Percentiles rank a stretch among this genome's conserved stretches.
These are phyloP conservation scores for Galaxias olidus DNA, from an alignment of 2,797 vertebrate species.

Conservation along the genomic window DNA sequence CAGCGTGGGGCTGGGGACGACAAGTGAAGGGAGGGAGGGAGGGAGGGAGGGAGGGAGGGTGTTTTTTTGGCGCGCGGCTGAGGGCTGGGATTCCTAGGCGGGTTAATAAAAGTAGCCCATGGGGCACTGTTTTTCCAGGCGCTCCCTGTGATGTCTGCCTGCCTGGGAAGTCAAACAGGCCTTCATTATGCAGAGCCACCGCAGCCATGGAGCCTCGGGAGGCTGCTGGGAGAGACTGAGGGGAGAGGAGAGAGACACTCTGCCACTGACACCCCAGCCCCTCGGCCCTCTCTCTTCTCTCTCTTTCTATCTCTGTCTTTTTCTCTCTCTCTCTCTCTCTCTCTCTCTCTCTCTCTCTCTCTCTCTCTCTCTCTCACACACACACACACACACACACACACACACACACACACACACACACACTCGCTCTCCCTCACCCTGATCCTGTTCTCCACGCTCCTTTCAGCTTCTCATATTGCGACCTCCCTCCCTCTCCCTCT, in stretches of 20 bases:
- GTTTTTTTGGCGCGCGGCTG: conserved; percentile 56
- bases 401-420: conserved; percentile 29
- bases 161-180: conserved; percentile 73
- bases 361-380: conserved; percentile 21
- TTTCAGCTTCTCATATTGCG: no score
- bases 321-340: conserved; percentile 39
- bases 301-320: conserved; percentile 52
- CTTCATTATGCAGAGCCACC: conserved; percentile 69
- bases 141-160: conserved; percentile 73
- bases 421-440: conserved; percentile 38
- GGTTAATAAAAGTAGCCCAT: conserved; percentile 73
- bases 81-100: conserved; percentile 69
- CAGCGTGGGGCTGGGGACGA: conserved; percentile 42
- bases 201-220: conserved; percentile 64
- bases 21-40: no score
- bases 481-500: not conserved
- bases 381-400: conserved; percentile 34
- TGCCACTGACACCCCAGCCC: conserved; percentile 11
- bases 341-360: conserved; percentile 16
- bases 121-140: conserved; percentile 74
- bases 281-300: conserved; percentile 43
- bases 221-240: conserved; percentile 62
- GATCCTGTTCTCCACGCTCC: conserved; percentile 21
- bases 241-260: conserved; percentile 58
- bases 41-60: no score